Evolutionary conservation across 1,140 invertebrate species (phyloP), one percentile per base, ranked within the genome.

Genomic region (Ooceraea biroi): DNA sequence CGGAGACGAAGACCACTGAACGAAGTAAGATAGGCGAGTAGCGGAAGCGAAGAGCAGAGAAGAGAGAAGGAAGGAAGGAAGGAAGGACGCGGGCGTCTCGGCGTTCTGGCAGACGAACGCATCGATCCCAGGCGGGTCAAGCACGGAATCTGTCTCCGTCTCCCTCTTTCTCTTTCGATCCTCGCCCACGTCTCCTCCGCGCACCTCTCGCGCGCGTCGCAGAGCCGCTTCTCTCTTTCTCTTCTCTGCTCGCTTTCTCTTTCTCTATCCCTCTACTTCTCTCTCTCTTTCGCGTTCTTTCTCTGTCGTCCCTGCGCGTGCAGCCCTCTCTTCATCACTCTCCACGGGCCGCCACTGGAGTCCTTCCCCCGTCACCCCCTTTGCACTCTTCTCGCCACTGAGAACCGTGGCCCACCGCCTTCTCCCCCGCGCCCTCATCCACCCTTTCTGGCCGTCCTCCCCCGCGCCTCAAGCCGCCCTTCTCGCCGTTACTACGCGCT

Each of bases 71-170:
- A 83, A 85, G 83, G 88, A 88, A 86, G 82, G 88, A 89, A 91
- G 90, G 92, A 93, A 93, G 91, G 91, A 92, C 90, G 91, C 90
- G 91, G 92, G 91, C 92, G 93, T 94, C 93, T 93, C 93, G 92
- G 91, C 90, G 92, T 93, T 94, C 93, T 94, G 93, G 94, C 94
- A 94, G 94, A 94, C 93, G 93, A 94, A 94, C 93, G 93, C 94
- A 94, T 94, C 93, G 93, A 94, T 94, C 93, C 93, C 93, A 93
- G 93, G 92, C 93, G 90, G 93, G 93, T 94, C 93, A 94, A 94
- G 93, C 93, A 93, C 93, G 92, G 92, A 93, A 44, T 77, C 82
- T 66, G 30, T 52, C 48, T 76, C 80, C 17, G 19, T 87, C 68
- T 74, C 50, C 52, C 55, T 61, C 68, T 46, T 82, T 87, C 71